Evolutionary conservation across 2,888 invertebrate genomes (phyloP), one percentile per base, ranked within the genome.

Genomic region (Temnothorax ravouxi): DNA sequence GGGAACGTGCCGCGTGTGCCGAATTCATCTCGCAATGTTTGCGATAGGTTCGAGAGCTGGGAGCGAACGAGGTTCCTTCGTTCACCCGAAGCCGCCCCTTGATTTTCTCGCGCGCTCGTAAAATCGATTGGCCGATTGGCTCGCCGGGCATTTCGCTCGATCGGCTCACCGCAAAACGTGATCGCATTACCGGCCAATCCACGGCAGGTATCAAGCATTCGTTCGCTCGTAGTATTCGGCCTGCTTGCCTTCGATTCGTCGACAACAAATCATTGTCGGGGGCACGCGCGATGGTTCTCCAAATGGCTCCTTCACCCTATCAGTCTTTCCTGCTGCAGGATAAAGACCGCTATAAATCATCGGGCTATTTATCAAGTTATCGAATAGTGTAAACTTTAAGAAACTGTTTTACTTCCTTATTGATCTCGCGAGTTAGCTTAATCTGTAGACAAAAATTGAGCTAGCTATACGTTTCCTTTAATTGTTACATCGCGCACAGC

Each of bases 101-200:
- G 80, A 82, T 87, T 89, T 86, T 71, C 77, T 87, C 87, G 71
- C 81, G 82, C 82, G 89, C 84, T 90, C 83, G 64, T 74, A 67
- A 87, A 80, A 56, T 64, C 69, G 67, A 80, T 74, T 21, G 76
- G 76, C 56, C 89, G 72, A 87, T 87, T 84, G 84, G 69, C 54
- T 84, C 75, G 38, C 1, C 25, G 47, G 38, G 74, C 84, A 62
- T 84, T 67, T 77, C 56, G 67, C 52, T 76, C 61, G 79, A 85
- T 84, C 71, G 34, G 9, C 61, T 50, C 54, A 50, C 71, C 47
- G 82, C 67, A 29, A 69, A 85, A 87, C 90, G 86, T 84, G 89
- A 88, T 90, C 87, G 74, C 38, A 75, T 90, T 85, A 87, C 76
- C 56, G 66, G 29, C 88, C 90, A 87, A 87, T 84, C 87, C 76